phyloP scores from a whole-genome alignment of 2,888 invertebrate species.

The Agonum fuliginosum region DNA sequence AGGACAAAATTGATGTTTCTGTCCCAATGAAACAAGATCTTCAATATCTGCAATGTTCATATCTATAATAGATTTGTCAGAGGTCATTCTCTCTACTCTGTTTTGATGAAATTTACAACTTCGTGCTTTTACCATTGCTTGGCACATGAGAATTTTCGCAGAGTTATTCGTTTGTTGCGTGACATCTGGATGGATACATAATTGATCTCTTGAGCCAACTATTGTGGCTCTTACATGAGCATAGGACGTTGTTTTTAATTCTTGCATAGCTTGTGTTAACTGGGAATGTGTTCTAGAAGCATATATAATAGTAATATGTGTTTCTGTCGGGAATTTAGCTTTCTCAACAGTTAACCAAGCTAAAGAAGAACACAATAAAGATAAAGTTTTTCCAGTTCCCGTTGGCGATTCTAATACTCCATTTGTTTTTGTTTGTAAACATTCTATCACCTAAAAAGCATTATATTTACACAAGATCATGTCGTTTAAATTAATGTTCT shows the following conservation, averaged over 20 bases:
- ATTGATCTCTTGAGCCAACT: constrained; percentile 97
- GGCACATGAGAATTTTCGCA: constrained; percentile 89
- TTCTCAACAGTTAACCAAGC: constrained; percentile 94
- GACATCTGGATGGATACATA: constrained; percentile 97
- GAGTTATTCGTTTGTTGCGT: constrained; percentile 85
- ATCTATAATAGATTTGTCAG: constrained; percentile 73
- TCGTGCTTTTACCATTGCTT: constrained; percentile 84
- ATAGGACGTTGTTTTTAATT: constrained; percentile 93
- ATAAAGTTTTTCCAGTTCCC: constrained; percentile 96
- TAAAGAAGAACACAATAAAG: constrained; percentile 92
- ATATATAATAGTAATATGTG: constrained; percentile 87
- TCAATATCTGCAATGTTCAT: constrained; percentile 89
- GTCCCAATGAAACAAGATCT: constrained; percentile 89
- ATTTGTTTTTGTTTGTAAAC: constrained; percentile 86
- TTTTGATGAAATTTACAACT: constrained; percentile 90
- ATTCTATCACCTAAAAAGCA: constrained; percentile 76
- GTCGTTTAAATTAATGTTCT: background rate
- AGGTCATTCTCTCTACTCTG: constrained; percentile 83
- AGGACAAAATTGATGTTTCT: constrained; percentile 91
- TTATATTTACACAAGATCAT: too few species aligned
- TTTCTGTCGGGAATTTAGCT: constrained; percentile 77
- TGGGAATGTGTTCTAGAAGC: constrained; percentile 98
- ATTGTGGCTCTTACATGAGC: constrained; percentile 87
- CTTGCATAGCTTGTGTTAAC: constrained; percentile 95
- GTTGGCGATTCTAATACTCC: constrained; percentile 95